Conservation (phyloP, 2,113 vertebrate genomes). For the Sakesphorus luctuosus region DNA sequence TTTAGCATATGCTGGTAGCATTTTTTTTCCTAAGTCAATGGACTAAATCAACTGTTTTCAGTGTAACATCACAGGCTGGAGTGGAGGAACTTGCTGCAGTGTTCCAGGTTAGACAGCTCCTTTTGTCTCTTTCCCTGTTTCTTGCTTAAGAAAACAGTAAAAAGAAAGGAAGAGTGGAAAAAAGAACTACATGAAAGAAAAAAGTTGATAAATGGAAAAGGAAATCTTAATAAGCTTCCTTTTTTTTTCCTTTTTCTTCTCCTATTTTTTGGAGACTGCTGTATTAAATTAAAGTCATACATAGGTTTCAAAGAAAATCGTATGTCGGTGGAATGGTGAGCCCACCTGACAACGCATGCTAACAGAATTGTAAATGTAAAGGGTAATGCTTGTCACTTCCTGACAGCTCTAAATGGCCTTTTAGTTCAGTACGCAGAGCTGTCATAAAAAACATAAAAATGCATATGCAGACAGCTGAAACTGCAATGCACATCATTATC, state of each 20-base stretch:
- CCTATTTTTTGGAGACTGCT: conserved; percentile 85
- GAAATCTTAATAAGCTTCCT: conserved; percentile 78
- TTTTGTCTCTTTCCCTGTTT: conserved; percentile 13
- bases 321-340: conserved; percentile 82
- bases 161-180: conserved; percentile 21
- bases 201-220: conserved; percentile 76
- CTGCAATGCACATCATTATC: conserved; percentile 89
- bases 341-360: conserved; percentile 88
- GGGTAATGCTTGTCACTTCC: conserved; percentile 94
- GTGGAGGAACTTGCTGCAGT: conserved; percentile 7
- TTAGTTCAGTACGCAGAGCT: conserved; percentile 90
- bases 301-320: conserved; percentile 84
- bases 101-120: conserved; percentile 49
- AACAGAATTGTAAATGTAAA: conserved; percentile 95
- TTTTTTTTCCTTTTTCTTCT: conserved; percentile 70
- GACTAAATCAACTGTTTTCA: conserved; percentile 66
- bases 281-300: conserved; percentile 97
- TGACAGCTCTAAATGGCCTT: conserved; percentile 99
- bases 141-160: conserved; percentile 32
- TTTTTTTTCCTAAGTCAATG: conserved; percentile 59
- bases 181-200: conserved; percentile 51
- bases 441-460: conserved; percentile 89
- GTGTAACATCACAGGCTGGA: conserved; percentile 41
- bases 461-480: conserved; percentile 88
- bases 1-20: conserved; percentile 37